phyloP scores from a whole-genome alignment of 2,888 invertebrate genomes.

The Acleris sparsana region DNA sequence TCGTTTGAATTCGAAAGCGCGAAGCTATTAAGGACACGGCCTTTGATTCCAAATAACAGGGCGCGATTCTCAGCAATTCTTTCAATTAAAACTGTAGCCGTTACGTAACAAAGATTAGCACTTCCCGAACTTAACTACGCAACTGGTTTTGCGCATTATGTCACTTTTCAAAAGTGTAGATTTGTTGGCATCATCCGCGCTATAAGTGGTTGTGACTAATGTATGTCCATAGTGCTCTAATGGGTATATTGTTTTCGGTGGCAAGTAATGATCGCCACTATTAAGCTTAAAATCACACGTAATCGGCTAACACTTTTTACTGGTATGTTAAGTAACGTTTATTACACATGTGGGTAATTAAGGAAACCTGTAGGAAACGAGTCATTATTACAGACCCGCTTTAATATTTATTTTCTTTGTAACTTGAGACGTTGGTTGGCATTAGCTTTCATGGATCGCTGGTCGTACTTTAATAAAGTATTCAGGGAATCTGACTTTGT shows the following conservation, averaged over 20 bases:
- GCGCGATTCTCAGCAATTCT: conserved; percentile 19
- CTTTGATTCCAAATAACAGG: conserved; percentile 31
- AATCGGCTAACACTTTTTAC: conserved; percentile 18
- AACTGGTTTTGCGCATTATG: conserved; percentile 34
- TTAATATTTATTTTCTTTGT: conserved; percentile 7
- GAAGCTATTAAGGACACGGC: conserved; percentile 27
- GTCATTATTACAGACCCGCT: conserved; percentile 21
- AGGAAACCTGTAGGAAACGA: conserved; percentile 8
- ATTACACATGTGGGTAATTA: conserved; percentile 19
- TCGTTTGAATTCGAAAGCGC: conserved; percentile 20
- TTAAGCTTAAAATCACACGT: conserved; percentile 29
- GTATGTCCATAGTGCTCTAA: conserved; percentile 25
- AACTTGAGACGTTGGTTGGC: neutral
- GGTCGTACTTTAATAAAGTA: neutral
- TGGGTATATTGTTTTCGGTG: conserved; percentile 28
- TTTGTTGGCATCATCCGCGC: conserved; percentile 41
- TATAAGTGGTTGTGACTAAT: conserved; percentile 43
- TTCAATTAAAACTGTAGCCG: conserved; percentile 22
- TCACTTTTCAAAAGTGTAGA: conserved; percentile 39
- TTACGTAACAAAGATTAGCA: conserved; percentile 17
- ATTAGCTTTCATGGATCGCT: neutral
- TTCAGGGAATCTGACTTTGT: too few species aligned
- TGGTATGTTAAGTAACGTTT: conserved; percentile 18
- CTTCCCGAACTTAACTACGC: conserved; percentile 36
- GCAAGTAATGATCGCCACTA: conserved; percentile 30